Evolutionary conservation across 1,140 invertebrate genomes (phyloP), one percentile per base, ranked within the genome.

Genomic region (Dolichoris vasculosae): DNA sequence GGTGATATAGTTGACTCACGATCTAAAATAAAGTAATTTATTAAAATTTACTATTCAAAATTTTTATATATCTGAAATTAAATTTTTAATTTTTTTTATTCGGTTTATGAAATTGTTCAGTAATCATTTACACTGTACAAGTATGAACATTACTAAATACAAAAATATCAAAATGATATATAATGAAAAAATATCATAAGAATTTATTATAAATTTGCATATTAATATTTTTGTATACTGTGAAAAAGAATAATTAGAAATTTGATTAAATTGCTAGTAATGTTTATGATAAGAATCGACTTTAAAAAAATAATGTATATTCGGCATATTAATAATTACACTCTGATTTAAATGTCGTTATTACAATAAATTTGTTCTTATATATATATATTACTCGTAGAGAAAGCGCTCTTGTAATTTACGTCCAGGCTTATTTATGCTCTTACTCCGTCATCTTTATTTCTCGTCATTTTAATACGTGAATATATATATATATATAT

Each of bases 11-110:
- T 87, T 77, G 87, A 89, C 46, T 89, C 88, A 23, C 88, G 88
- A 79, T 89, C 91, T 92, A 89, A 30, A 92, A 90, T 84, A 88
- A 59, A 86, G 77, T 69, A 88, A 77, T 84, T 82, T 11, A 78
- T 77, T 82, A 38, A 43, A 69, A 48, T 85, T 73, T 76, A 26
- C 32, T 48, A 79, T 67, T 8, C 23, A 30, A 64, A 64, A n/a
- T n/a, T n/a, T n/a, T n/a, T 32, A 7, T 55, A 55, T 55, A 55
- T 55, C 51, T 17, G 17, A n/a, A n/a, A n/a, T n/a, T n/a, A n/a
- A n/a, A n/a, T n/a, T n/a, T n/a, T n/a, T n/a, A n/a, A n/a, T n/a
- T n/a, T n/a, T n/a, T n/a, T n/a, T n/a, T n/a, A n/a, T n/a, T n/a
- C n/a, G n/a, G n/a, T n/a, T n/a, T n/a, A n/a, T n/a, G n/a, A n/a